Evolutionary conservation across 2,888 invertebrate genomes (phyloP).

Genomic region (Raillietiella orientalis): DNA sequence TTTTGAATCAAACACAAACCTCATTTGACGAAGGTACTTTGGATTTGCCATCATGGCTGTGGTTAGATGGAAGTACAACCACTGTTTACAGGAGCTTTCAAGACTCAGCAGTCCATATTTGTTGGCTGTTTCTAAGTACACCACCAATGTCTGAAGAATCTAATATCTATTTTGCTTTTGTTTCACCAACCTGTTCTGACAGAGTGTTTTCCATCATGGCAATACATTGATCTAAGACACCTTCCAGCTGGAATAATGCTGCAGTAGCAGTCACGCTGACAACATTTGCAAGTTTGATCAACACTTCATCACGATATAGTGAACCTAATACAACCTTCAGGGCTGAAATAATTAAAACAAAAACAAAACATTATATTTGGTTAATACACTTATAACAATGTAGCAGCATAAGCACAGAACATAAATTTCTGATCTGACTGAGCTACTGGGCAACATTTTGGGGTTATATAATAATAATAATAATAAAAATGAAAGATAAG

Average conservation of each 20-base stretch:
- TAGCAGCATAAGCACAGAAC: background rate
- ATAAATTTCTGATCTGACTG: too few relatives aligned
- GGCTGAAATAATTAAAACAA: slow-evolving; percentile 17
- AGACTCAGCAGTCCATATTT: slow-evolving; percentile 29
- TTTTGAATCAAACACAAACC: too few relatives aligned
- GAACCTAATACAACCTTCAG: slow-evolving; percentile 35
- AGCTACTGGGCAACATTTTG: too few relatives aligned
- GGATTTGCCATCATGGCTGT: slow-evolving; percentile 5
- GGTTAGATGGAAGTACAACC: slow-evolving; percentile 7
- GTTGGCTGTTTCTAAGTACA: slow-evolving; percentile 29
- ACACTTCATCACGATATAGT: slow-evolving; percentile 36
- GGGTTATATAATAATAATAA: too few relatives aligned
- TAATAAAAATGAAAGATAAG: too few relatives aligned
- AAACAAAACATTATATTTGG: slow-evolving; percentile 1
- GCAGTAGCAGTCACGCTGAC: slow-evolving; percentile 34
- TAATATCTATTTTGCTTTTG: slow-evolving; percentile 4
- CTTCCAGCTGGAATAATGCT: slow-evolving; percentile 34
- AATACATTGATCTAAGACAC: slow-evolving; percentile 32
- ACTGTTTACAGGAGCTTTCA: slow-evolving; percentile 16
- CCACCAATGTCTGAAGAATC: slow-evolving; percentile 23
- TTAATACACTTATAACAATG: background rate
- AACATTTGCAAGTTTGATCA: slow-evolving; percentile 28
- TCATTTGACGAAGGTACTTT: too few relatives aligned
- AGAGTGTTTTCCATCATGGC: slow-evolving; percentile 41
- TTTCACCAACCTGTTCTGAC: slow-evolving; percentile 19